Percentiles rank a stretch among this genome's conserved stretches.
phyloP scores from a whole-genome alignment of 2,888 invertebrate genomes.

The Stenodera caucasica region DNA sequence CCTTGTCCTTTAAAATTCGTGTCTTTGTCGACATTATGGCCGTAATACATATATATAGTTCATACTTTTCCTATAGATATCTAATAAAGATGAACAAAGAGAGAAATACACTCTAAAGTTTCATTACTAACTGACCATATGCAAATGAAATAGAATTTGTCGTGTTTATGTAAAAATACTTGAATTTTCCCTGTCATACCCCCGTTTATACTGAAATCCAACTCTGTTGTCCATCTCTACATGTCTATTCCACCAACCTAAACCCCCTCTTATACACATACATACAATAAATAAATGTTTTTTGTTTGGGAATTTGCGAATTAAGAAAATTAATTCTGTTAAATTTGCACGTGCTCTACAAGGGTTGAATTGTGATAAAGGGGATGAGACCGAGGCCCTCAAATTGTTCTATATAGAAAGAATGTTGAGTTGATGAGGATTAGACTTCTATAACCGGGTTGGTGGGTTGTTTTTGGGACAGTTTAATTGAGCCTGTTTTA shows the following conservation, averaged over 20 bases:
- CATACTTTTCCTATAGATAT: constrained; percentile 1
- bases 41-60: constrained; percentile 2
- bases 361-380: background rate
- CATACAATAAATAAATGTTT: constrained; percentile 48
- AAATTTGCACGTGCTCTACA: constrained; percentile 29
- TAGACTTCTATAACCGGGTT: background rate
- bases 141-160: constrained; percentile 51
- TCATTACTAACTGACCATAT: constrained; percentile 45
- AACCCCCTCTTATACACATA: constrained; percentile 43
- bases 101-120: constrained; percentile 13
- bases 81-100: constrained; percentile 2
- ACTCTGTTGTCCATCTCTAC: background rate
- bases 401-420: background rate
- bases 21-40: constrained; percentile 23
- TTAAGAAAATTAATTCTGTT: constrained; percentile 48
- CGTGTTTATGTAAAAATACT: constrained; percentile 53
- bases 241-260: constrained; percentile 8
- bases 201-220: constrained; percentile 13
- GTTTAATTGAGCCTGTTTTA: constrained; percentile 23
- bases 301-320: constrained; percentile 47
- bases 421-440: constrained; percentile 8
- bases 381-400: background rate
- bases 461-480: constrained; percentile 1
- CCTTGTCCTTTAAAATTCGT: constrained; percentile 13
- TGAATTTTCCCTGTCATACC: constrained; percentile 38